A percentile compares a stretch with the other conserved stretches of the same genome.
Evolutionary conservation across 2,888 invertebrate species (phyloP).

Genomic region (Petrolisthes manimaculis): DNA sequence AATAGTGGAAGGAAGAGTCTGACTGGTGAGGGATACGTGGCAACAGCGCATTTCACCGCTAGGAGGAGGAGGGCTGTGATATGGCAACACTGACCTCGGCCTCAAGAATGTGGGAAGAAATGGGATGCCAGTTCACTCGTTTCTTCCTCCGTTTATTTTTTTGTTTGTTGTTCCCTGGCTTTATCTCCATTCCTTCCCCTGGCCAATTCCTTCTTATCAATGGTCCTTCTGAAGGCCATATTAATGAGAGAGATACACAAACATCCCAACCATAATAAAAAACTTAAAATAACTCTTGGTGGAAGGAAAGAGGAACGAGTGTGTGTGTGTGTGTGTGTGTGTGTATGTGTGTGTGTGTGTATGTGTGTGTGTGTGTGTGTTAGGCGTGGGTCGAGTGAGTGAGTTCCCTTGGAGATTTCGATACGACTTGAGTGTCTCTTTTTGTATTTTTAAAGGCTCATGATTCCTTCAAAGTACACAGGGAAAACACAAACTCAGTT

Average conservation of each 20-base stretch:
- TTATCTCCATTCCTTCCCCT: background rate
- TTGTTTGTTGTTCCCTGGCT: background rate
- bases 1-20: background rate
- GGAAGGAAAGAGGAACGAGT: too few relatives aligned
- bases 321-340: too few relatives aligned
- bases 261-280: too few relatives aligned
- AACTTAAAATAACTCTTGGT: too few relatives aligned
- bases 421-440: too few relatives aligned
- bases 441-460: background rate
- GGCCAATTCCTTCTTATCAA: background rate
- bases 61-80: background rate
- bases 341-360: too few relatives aligned
- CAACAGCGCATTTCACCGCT: constrained; percentile 9
- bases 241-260: background rate
- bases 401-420: too few relatives aligned
- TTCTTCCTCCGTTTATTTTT: background rate
- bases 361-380: background rate
- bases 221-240: background rate
- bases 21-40: background rate
- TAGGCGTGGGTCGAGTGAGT: too few relatives aligned
- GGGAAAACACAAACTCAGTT: too few relatives aligned
- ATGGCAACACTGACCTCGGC: constrained; percentile 16
- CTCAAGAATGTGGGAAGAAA: constrained; percentile 19
- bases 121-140: constrained; percentile 13
- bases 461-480: background rate